Base-by-base conservation (phyloP, 1,140 invertebrate species). In the Brachionus rubens region DNA sequence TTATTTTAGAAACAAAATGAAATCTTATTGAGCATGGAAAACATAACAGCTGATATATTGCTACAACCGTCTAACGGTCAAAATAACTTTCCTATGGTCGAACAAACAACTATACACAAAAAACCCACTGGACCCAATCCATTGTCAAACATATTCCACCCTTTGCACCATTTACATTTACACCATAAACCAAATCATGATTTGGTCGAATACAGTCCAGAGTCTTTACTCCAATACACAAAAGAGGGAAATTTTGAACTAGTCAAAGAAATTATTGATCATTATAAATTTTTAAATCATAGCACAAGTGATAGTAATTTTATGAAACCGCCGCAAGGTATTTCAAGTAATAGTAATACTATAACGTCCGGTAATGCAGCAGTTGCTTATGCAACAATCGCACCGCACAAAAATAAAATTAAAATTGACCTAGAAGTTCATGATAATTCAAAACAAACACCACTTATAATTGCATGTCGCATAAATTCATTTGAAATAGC, bases 391-490 rank as follows among this genome's bases (percentile, higher is more conserved):
- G 40, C 41, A 19, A 65, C 16, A 9, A 41, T 65, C 19, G n/a
- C 59, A 43, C 6, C 16, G 6, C 54, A 59, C 2, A 65, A 43
- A 65, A 21, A 4, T 43, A 65, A 65, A 43, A 19, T 28, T 43
- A 36, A 41, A 19, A 41, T 65, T n/a, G 59, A 65, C 0, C 19
- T 65, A 1, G 59, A 65, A 24, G 30, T 65, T n/a, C 41, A 41
- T 43, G 59, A 65, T 36, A 82, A 95, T 91, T 93, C 93, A 89
- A 92, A 92, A 70, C 90, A 90, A 72, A 96, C 93, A 46, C 91
- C 91, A 52, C 89, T 97, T 80, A 94, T 96, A 88, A 87, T 91
- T 78, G 93, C 93, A 21, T 89, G 91, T 54, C 87, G 90, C 78
- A 89, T 89, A 80, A 93, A 93, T 30, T 90, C 92, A 76, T 82